These are phyloP conservation scores for Lytechinus variegatus DNA, from an alignment of 35 echinoderm and acorn worm genomes.

Conservation along the genomic window DNA sequence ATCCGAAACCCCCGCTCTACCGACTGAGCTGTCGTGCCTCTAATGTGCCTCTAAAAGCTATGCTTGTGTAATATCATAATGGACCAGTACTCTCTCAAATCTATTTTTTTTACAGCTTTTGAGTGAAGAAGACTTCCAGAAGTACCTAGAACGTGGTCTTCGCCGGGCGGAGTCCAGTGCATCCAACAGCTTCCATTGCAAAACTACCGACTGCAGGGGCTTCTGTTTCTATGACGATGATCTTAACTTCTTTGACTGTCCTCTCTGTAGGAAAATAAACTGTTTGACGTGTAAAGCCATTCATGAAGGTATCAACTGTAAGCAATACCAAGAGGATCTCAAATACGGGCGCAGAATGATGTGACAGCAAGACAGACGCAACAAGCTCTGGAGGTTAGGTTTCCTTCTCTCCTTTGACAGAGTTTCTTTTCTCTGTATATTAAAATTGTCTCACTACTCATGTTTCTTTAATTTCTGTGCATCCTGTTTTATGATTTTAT, in stretches of 20 bases:
- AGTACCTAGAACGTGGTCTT: constrained; percentile 78
- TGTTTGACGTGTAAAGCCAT: constrained; percentile 99
- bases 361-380: constrained; percentile 86
- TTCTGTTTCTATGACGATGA: constrained; percentile 97
- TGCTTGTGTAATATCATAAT: too few relatives aligned
- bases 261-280: constrained; percentile 79
- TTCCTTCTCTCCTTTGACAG: neutral
- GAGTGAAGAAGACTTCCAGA: constrained; percentile 66
- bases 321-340: constrained; percentile 91
- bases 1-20: too few relatives aligned
- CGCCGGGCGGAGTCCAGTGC: constrained; percentile 74
- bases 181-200: constrained; percentile 89
- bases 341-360: constrained; percentile 79
- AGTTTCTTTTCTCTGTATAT: too few relatives aligned
- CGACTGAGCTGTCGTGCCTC: too few relatives aligned
- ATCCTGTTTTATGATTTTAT: too few relatives aligned
- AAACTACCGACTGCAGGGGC: constrained; percentile 83
- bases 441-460: too few relatives aligned
- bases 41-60: too few relatives aligned
- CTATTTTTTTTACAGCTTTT: constrained; percentile 63
- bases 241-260: constrained; percentile 93
- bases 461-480: too few relatives aligned
- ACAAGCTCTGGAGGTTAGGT: constrained; percentile 69
- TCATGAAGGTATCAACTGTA: constrained; percentile 95
- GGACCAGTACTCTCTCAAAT: neutral